A percentile compares a stretch with the other conserved stretches of the same genome.
phyloP scores from a whole-genome alignment of 2,888 invertebrate species.

The Cephus runcator region DNA sequence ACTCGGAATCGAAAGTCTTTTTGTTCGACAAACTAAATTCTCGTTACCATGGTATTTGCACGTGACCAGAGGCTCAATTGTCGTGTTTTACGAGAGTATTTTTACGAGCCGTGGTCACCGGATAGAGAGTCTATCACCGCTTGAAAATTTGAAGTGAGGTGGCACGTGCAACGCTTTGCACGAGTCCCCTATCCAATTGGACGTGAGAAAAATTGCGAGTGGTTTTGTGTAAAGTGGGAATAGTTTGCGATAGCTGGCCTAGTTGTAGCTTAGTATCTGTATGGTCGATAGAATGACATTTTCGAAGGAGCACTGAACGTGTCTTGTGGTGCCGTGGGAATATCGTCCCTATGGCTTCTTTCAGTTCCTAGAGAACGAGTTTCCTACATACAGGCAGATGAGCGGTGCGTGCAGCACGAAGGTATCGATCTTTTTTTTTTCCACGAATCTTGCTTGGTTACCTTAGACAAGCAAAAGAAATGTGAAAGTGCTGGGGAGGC shows the following conservation, averaged over 20 bases:
- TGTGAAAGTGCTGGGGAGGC: not conserved
- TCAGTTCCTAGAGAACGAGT: not conserved
- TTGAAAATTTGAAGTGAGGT: constrained; percentile 36
- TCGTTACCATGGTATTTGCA: constrained; percentile 33
- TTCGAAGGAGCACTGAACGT: not conserved
- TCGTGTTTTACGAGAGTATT: constrained; percentile 35
- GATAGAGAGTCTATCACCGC: constrained; percentile 31
- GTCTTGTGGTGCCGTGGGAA: not conserved
- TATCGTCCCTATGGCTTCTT: not conserved
- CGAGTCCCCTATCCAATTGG: constrained; percentile 19
- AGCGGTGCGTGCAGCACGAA: not conserved
- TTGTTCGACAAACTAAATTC: constrained; percentile 19
- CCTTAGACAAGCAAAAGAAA: not conserved
- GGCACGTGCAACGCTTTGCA: constrained; percentile 38
- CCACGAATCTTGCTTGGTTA: not conserved
- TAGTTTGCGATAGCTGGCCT: constrained; percentile 10
- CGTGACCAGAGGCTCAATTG: constrained; percentile 34
- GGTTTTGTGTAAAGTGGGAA: constrained; percentile 13
- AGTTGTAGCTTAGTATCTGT: not conserved
- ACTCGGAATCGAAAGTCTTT: constrained; percentile 18
- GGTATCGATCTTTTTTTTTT: not conserved
- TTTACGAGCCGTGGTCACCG: constrained; percentile 28
- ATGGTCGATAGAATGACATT: not conserved
- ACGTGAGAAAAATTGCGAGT: constrained; percentile 35
- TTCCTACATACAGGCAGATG: not conserved